These are phyloP conservation scores for Drosophila navojoa DNA, from an alignment of 1,140 invertebrate genomes.

Conservation along the genomic window DNA sequence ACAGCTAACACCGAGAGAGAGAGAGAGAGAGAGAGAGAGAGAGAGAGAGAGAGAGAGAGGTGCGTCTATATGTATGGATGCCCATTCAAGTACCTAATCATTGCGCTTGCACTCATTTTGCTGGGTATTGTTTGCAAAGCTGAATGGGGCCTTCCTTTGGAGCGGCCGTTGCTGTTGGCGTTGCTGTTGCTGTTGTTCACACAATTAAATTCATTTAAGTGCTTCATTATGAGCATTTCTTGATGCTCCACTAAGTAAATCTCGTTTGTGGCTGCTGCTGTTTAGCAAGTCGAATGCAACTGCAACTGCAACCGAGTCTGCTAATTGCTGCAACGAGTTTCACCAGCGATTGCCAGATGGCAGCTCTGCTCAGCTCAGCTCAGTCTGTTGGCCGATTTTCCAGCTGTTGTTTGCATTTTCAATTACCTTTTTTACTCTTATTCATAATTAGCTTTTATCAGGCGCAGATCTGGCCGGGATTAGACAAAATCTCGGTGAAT, in stretches of 20 bases:
- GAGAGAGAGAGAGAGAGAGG: too few species aligned
- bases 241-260: constrained; percentile 77
- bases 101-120: constrained; percentile 62
- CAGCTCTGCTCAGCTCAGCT: constrained; percentile 11
- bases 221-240: constrained; percentile 73
- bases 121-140: constrained; percentile 50
- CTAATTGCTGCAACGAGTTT: constrained; percentile 56
- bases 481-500: constrained; percentile 49
- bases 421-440: constrained; percentile 56
- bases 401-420: constrained; percentile 75
- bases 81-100: constrained; percentile 46
- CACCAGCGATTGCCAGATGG: constrained; percentile 45
- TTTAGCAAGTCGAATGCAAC: constrained; percentile 21
- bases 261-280: constrained; percentile 52
- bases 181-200: constrained; percentile 60
- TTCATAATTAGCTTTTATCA: constrained; percentile 82
- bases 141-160: constrained; percentile 37
- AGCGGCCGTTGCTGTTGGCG: background rate
- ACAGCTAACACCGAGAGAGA: too few species aligned
- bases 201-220: constrained; percentile 83
- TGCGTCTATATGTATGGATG: background rate
- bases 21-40: too few species aligned
- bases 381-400: constrained; percentile 62
- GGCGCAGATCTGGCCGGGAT: constrained; percentile 70
- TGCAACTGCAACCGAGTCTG: constrained; percentile 47